phyloP scores from a whole-genome alignment of 2,888 invertebrate species.

The Lysandra coridon region DNA sequence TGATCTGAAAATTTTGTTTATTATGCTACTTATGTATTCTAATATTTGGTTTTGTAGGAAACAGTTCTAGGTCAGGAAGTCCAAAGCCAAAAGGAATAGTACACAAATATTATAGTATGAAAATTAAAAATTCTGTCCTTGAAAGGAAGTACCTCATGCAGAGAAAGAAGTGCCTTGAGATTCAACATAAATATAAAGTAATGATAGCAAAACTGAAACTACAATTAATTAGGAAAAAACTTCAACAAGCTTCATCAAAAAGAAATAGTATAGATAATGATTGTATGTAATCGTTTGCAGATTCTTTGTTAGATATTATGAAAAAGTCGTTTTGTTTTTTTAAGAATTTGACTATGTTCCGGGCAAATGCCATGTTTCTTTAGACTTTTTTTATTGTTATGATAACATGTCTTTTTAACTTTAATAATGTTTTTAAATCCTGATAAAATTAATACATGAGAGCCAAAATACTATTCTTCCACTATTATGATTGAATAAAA shows the following conservation, averaged over 20 bases:
- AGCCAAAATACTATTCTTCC: conserved; percentile 5
- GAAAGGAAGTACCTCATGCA: conserved; percentile 11
- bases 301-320: not conserved
- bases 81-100: not conserved
- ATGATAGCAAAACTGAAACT: not conserved
- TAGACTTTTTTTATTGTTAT: too few relatives aligned
- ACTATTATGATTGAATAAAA: not conserved
- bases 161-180: conserved; percentile 5
- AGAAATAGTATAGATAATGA: not conserved
- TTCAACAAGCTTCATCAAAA: not conserved
- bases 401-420: too few relatives aligned
- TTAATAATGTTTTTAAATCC: too few relatives aligned
- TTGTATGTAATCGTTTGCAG: not conserved
- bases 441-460: not conserved
- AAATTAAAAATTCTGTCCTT: not conserved
- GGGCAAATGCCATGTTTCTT: too few relatives aligned
- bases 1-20: too few relatives aligned
- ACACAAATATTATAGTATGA: conserved; percentile 9
- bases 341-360: too few relatives aligned
- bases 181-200: conserved; percentile 9
- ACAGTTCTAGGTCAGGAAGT: not conserved
- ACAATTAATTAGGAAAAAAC: conserved; percentile 4
- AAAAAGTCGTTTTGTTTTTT: not conserved
- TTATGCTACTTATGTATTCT: too few relatives aligned
- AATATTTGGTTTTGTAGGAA: not conserved